Evolutionary conservation across 2,888 invertebrate species (phyloP), one percentile per base, ranked within the genome.

Genomic region (Eurytoma californica): DNA sequence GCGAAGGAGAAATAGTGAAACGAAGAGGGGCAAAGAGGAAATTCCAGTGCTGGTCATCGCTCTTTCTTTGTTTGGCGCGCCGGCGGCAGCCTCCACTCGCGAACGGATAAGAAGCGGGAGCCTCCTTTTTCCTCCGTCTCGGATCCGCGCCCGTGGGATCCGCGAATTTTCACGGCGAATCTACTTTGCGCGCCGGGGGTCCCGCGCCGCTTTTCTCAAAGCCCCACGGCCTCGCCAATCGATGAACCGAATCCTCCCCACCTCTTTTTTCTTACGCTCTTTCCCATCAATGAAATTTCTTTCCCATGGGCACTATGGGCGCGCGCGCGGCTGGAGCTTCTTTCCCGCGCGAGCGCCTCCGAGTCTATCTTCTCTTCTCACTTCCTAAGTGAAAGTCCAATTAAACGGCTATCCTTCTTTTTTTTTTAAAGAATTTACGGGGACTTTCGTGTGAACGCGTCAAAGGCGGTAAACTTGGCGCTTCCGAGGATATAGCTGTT

Each of bases 41-140:
- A 81, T 81, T 81, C 81, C 81, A 79, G 79, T 76, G 81, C 76
- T 76, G 81, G 79, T 79, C 81, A 79, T 76, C 79, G 81, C 75
- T 79, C 76, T 81, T 79, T 81, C 81, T 79, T 81, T 81, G 81
- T 81, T 81, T 79, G 72, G 79, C 57, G 51, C 70, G 60, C 60
- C 12, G 73, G 39, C 20, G 24, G 66, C 70, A 60, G 69, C 61
- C 24, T 69, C 67, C 30, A 14, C 30, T 47, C 51, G 58, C 58
- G 51, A 18, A 30, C 73, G 70, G 77, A 77, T 70, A 70, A 72
- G 70, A 66, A 67, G 72, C 63, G 24, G 47, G 57, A 28, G n/a
- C 18, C 60, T 18, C 61, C 18, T 20, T 18, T 20, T 39, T 18
- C 14, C 4, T 47, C 57, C n/a, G 7, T 39, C 51, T 49, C 51